Evolutionary conservation across 2,797 vertebrate genomes (phyloP).

Genomic region (Anguilla marmorata): DNA sequence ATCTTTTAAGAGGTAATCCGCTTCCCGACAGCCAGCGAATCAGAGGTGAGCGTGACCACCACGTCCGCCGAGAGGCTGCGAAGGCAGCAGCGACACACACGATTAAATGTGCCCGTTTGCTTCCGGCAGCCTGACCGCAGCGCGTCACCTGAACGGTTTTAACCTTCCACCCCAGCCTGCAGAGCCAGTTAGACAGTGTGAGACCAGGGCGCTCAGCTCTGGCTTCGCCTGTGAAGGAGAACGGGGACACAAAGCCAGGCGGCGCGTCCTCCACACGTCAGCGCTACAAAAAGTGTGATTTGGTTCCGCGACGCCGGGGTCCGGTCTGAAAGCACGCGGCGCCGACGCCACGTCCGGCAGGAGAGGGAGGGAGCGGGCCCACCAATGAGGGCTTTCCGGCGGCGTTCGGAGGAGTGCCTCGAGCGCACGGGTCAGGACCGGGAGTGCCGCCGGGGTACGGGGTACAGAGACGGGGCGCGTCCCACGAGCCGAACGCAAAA

Average conservation of each 20-base stretch:
- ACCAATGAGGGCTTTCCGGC: conserved; percentile 9
- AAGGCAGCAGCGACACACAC: neutral
- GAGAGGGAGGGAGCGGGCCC: neutral
- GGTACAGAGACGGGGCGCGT: neutral
- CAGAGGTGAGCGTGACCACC: neutral
- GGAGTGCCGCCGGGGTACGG: neutral
- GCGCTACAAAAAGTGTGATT: neutral
- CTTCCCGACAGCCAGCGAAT: neutral
- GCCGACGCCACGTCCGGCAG: neutral
- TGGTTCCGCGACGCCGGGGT: neutral
- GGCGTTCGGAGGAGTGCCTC: neutral
- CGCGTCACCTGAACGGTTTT: neutral
- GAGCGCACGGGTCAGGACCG: neutral
- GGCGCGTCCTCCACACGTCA: neutral
- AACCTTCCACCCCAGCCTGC: neutral
- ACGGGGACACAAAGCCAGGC: neutral
- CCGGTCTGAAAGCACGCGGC: neutral
- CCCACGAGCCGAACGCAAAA: conserved; percentile 20
- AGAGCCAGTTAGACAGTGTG: neutral
- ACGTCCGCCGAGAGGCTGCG: neutral
- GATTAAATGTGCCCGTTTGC: neutral
- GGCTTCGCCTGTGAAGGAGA: neutral
- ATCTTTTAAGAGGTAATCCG: neutral
- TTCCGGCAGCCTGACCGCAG: neutral
- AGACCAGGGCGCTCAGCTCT: neutral